Evolutionary conservation across 1,140 invertebrate genomes (phyloP), one percentile per base, ranked within the genome.

Genomic region (Lordiphosa collinella): DNA sequence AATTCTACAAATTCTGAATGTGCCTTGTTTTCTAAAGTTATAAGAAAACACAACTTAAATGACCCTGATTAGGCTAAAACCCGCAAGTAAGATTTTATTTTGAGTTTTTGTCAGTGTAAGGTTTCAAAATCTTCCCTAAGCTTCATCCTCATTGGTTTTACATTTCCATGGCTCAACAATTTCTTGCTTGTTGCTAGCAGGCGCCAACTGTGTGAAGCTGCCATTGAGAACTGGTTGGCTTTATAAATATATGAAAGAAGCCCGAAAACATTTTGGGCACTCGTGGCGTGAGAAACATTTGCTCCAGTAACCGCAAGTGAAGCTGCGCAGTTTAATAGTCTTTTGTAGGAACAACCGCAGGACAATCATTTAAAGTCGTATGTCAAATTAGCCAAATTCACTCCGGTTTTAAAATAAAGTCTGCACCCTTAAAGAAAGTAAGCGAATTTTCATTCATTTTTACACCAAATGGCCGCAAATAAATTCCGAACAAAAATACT

Each of bases 381-480:
- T 48, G 41, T 36, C 46, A 16, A 62, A 51, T 63, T 55, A 47
- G 46, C 36, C 18, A 32, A 14, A 43, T 41, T 48, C 36, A 41
- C 41, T 34, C 32, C 41, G 4, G 38, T 22, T 35, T 12, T 4
- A 3, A 31, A 22, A 25, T 10, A 38, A 32, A 29, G 29, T 44
- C 1, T 18, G 6, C 1, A n/a, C 44, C 5, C 51, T 55, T 65
- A 54, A 60, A 62, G 50, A 10, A 41, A 31, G 36, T 1, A 48
- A n/a, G 16, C 3, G 13, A 35, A 61, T 34, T 57, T 41, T 13
- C 44, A 53, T 54, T 48, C 56, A 25, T 5, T 70, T 65, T 51
- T 60, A 70, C 59, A 22, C 63, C 58, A 71, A 71, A 67, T 71
- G 60, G 64, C 64, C 64, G 50, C 64, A 71, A 68, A 71, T 71